Evolutionary conservation across 2,888 invertebrate genomes (phyloP).

Genomic region (Corbicula japonica): DNA sequence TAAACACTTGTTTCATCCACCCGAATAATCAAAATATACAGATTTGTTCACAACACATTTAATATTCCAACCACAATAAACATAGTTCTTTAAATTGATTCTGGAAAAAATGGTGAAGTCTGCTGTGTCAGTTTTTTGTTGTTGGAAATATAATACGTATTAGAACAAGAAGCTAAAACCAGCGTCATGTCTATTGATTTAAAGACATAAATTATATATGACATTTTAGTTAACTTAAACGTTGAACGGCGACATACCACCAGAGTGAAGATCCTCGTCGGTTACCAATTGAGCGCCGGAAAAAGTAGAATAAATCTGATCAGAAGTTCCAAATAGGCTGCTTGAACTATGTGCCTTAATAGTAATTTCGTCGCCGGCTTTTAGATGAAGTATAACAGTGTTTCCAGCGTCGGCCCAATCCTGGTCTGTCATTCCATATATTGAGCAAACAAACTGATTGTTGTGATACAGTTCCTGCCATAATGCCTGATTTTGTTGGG

Average conservation of each 20-base stretch:
- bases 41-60: too few species aligned
- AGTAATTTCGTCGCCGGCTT: slow-evolving; percentile 36
- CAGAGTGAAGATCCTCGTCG: slow-evolving; percentile 8
- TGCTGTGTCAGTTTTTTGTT: too few species aligned
- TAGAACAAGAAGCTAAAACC: background rate
- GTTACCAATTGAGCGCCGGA: slow-evolving; percentile 46
- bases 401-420: slow-evolving; percentile 62
- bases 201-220: background rate
- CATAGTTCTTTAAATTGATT: too few species aligned
- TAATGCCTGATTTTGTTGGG: background rate
- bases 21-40: too few species aligned
- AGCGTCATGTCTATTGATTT: background rate
- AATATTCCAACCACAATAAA: too few species aligned
- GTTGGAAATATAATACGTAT: too few species aligned
- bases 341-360: slow-evolving; percentile 35
- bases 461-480: slow-evolving; percentile 37
- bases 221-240: too few species aligned
- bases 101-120: too few species aligned
- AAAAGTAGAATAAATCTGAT: slow-evolving; percentile 58
- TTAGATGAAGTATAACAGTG: slow-evolving; percentile 52
- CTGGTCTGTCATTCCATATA: slow-evolving; percentile 44
- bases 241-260: too few species aligned
- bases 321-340: slow-evolving; percentile 41
- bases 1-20: too few species aligned
- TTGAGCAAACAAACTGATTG: slow-evolving; percentile 44